Base-by-base conservation (phyloP, 2,888 invertebrate species). In the Lasioglossum vierecki region DNA sequence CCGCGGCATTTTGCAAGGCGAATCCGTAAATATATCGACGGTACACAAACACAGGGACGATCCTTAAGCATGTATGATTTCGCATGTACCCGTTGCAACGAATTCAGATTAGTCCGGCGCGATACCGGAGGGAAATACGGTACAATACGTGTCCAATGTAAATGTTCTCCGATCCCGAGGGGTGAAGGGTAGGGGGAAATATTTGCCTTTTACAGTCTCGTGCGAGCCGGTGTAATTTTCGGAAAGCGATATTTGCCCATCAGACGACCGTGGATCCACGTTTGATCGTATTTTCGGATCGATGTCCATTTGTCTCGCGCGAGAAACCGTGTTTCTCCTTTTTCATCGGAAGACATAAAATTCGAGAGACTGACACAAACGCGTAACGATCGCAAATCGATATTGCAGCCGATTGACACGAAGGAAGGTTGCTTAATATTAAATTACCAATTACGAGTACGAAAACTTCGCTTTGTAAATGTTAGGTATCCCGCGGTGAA, bases 191-290 rank as follows among this genome's bases (percentile, higher is more conserved):
- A 15, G 15, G 30, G 13, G 30, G 35, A 84, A 88, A 88, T 84
- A 86, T 87, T 83, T 83, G 79, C 77, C 79, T 76, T 82, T 88
- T 88, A 83, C 83, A 77, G 85, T 78, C 86, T 80, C 80, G 71
- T 80, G 66, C 71, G 60, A 70, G 66, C 66, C 60, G 46, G 66
- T 88, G 79, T 81, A 88, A 88, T 88, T 88, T 87, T 84, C 87
- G 57, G 18, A 35, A 78, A 77, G 74, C 53, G 74, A 71, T 84
- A 83, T 80, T 78, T 73, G 68, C 70, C 11, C 71, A 44, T 9
- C 49, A 60, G 39, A 66, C 49, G 26, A 44, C 49, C 66, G 46
- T 49, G 68, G 72, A 46, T 15, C 49, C 77, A 11, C 53, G 68
- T 39, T 71, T 60, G 79, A 79, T 79, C 78, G 73, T 74, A 72